Base-by-base conservation (phyloP, 1,140 invertebrate species). In the Sycophila sp. region DNA sequence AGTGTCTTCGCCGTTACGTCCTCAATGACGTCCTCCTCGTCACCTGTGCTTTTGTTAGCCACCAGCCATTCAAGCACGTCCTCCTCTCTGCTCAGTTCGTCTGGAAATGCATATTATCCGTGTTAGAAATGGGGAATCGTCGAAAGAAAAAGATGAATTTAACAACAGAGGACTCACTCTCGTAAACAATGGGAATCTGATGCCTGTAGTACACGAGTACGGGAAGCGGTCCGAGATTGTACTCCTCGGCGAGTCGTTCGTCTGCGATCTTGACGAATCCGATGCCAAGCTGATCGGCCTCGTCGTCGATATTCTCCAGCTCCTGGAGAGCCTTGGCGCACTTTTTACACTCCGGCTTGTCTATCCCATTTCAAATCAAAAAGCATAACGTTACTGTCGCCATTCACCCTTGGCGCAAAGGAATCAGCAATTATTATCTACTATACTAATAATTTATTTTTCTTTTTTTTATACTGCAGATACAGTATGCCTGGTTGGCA, bases 201-300 rank as follows among this genome's bases (percentile, higher is more conserved):
- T 96, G 94, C 78, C 95, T 91, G 85, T 97, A 98, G 87, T 97
- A 98, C 53, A 97, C 95, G 73, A 98, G 88, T 80, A 92, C 92
- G 75, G 96, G 96, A 75, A 98, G 87, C 58, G 91, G 88, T 77
- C 94, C 94, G 79, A 97, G 88, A 87, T 94, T 96, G 87, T 97
- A 97, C 84, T 97, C 95, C 81, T 96, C 94, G 65, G 95, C 94
- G 68, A 98, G 87, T 79, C 91, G 90, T 85, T 96, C 94, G 83
- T 98, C 96, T 73, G 95, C 92, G 79, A 97, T 97, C 85, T 97
- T 97, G 24, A 97, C 96, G 83, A 97, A 97, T 71, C 94, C 95
- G 80, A 97, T 97, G 51, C 94, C 95, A 69, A 97, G 88, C 81
- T 97, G 94, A 86, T 97, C 96, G n/a, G 96, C 96, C 85, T 97